Percentiles rank a stretch among this genome's conserved stretches.
Conservation (phyloP, 2,113 vertebrate genomes). For the Smithornis capensis region DNA sequence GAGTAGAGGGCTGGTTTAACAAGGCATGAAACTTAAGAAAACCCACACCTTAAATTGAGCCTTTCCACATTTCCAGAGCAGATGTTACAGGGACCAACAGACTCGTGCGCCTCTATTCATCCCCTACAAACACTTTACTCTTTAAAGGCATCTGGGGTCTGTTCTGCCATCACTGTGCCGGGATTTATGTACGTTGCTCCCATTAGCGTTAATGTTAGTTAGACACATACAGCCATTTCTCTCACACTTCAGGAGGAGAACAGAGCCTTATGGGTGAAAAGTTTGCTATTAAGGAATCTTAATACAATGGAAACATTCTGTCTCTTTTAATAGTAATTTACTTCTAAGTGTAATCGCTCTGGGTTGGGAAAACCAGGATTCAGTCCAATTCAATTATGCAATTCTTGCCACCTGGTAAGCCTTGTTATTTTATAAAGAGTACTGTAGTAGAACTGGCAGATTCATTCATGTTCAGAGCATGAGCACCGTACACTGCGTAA, state of each 20-base stretch:
- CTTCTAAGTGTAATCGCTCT: constrained; percentile 44
- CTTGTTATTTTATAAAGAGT: constrained; percentile 70
- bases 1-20: neutral
- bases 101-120: constrained; percentile 3
- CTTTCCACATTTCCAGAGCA: constrained; percentile 13
- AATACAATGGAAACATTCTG: constrained; percentile 62
- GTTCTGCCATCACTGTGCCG: neutral
- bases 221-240: constrained; percentile 43
- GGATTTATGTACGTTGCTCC: constrained; percentile 39
- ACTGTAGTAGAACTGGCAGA: constrained; percentile 65
- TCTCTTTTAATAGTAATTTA: constrained; percentile 67
- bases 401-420: constrained; percentile 66
- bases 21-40: neutral
- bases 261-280: constrained; percentile 56
- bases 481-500: constrained; percentile 46
- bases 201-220: constrained; percentile 53
- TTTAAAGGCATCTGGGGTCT: constrained; percentile 55
- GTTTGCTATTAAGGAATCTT: constrained; percentile 65
- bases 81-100: constrained; percentile 12
- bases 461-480: constrained; percentile 56
- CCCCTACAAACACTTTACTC: constrained; percentile 29
- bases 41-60: neutral
- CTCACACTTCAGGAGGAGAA: constrained; percentile 27
- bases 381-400: constrained; percentile 65
- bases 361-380: constrained; percentile 61